These are phyloP conservation scores for Gorsachius magnificus DNA, from an alignment of 2,797 vertebrate species.

Conservation along the genomic window DNA sequence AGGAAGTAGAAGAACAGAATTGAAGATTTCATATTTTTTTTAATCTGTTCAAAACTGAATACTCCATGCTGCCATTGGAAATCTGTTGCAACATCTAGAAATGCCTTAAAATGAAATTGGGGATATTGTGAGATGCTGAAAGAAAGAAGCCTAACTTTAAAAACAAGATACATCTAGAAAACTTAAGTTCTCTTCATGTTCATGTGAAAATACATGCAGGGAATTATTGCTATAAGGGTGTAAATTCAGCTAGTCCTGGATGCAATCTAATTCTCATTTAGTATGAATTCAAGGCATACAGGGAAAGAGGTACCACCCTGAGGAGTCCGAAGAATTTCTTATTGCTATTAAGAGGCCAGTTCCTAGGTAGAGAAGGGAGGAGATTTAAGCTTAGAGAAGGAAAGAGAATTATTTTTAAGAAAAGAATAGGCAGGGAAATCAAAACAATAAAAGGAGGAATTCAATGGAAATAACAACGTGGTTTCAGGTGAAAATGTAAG, in stretches of 20 bases:
- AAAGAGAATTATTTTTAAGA: neutral
- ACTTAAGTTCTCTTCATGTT: neutral
- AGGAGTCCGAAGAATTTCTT: neutral
- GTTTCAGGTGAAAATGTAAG: neutral
- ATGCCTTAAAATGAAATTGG: neutral
- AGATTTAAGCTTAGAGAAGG: neutral
- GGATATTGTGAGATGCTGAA: neutral
- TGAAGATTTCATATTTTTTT: neutral
- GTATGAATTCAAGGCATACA: neutral
- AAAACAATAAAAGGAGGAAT: neutral
- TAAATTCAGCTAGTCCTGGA: neutral
- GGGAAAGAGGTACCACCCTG: neutral
- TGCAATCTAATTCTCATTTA: neutral
- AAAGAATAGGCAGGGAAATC: neutral
- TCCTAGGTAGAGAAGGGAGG: neutral
- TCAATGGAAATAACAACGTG: neutral
- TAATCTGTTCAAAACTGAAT: neutral
- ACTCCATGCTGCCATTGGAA: neutral
- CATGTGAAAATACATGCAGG: neutral
- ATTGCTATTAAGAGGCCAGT: neutral
- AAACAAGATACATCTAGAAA: neutral
- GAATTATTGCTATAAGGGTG: neutral
- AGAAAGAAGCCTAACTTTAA: neutral
- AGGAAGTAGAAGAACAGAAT: neutral
- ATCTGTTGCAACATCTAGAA: neutral